These are phyloP conservation scores for Anaspis maculata DNA, from an alignment of 2,888 invertebrate species.

Conservation along the genomic window DNA sequence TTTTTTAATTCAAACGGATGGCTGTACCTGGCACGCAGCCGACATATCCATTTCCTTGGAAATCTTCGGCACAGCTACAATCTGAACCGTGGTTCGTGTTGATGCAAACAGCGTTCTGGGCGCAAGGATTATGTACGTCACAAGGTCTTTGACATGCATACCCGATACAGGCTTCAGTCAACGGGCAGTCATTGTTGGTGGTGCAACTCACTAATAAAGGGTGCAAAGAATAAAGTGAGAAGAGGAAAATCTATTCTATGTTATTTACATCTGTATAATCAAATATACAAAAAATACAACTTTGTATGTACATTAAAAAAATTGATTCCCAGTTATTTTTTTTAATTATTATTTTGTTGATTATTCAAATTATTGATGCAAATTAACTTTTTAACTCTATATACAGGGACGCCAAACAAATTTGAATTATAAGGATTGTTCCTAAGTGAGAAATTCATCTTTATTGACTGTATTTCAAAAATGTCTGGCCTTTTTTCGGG, in stretches of 20 bases:
- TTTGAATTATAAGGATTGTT: too few species aligned
- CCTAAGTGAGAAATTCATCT: too few species aligned
- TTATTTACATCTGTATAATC: too few species aligned
- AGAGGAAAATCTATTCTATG: conserved; percentile 20
- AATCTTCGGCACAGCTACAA: conserved; percentile 79
- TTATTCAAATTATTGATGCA: conserved; percentile 19
- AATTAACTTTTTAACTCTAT: conserved; percentile 9
- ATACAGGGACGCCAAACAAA: too few species aligned
- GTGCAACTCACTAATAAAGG: conserved; percentile 70
- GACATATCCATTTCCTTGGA: conserved; percentile 77
- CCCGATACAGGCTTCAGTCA: conserved; percentile 81
- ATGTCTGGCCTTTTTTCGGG: too few species aligned
- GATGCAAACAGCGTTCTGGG: conserved; percentile 74
- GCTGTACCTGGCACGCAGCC: conserved; percentile 70
- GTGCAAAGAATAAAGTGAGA: conserved; percentile 18
- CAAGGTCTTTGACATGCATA: conserved; percentile 81
- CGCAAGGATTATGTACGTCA: conserved; percentile 76
- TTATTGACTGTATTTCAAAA: too few species aligned
- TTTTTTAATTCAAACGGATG: too few species aligned
- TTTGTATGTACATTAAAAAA: too few species aligned
- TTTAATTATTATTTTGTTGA: too few species aligned
- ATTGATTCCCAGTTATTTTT: too few species aligned
- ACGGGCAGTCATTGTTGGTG: conserved; percentile 74
- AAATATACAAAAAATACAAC: too few species aligned
- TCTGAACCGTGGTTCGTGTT: conserved; percentile 82